Base-by-base conservation (phyloP, 1,140 invertebrate species). In the Drosophila repletoides region DNA sequence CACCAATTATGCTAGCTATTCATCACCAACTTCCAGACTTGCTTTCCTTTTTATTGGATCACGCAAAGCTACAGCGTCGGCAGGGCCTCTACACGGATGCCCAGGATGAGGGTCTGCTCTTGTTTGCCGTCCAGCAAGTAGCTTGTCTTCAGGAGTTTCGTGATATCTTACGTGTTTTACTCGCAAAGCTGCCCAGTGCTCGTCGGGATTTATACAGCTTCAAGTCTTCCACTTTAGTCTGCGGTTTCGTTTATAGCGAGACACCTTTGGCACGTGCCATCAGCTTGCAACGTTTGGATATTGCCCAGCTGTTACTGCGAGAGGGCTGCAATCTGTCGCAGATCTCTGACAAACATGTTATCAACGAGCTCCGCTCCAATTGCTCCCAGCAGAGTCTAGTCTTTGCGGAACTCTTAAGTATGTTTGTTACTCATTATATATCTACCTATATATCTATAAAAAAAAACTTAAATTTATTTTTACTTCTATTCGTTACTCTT, bases 1-100 rank as follows among this genome's bases (percentile, higher is more conserved):
- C 94, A 0, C 93, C 94, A 3, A 89, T 95, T 3, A 93, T 94
- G 86, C 77, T 92, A n/a, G 93, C 93, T 22, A 93, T 93, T 49
- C 91, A 91, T 4, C 91, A 91, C 43, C 91, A 92, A 36, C 92
- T 93, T 70, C 77, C 92, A 3, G 72, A 90, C 4, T 89, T 93
- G 59, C 89, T 92, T 5, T 80, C 90, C 66, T 91, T 91, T 28
- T 86, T 93, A 31, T 52, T 93, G 2, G 72, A 88, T 38, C 76
- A 91, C 75, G 92, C 92, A 0, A 34, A 71, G 28, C 33, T 67
- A 34, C 79, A 76, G n/a, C 68, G 67, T n/a, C 38, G 38, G 0
- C 22, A 52, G 22, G 72, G 70, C 0, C 29, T 76, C 17, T 67
- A 81, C 5, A 45, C 46, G 4, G 65, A 75, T 17, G 77, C 81